Evolutionary conservation across 1,140 invertebrate genomes (phyloP).

Genomic region (Drosophila mayri): DNA sequence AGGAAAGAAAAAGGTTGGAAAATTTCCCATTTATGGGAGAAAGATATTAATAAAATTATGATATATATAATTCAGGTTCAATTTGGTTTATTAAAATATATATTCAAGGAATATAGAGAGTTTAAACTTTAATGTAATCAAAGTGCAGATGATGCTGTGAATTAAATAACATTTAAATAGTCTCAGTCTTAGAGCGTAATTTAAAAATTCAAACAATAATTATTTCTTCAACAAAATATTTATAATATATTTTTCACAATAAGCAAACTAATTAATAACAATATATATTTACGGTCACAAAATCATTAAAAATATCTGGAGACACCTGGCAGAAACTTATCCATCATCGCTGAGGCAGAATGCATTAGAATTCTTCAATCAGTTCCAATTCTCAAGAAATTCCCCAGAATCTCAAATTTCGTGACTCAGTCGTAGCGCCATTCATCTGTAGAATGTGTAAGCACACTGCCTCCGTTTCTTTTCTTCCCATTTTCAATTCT

Average conservation of each 20-base stretch:
- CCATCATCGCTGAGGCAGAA: neutral
- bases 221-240: too few relatives aligned
- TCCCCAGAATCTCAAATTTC: conserved; percentile 35
- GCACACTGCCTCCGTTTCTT: conserved; percentile 3
- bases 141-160: too few relatives aligned
- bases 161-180: too few relatives aligned
- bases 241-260: too few relatives aligned
- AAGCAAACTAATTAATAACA: neutral
- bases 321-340: too few relatives aligned
- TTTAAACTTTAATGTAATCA: too few relatives aligned
- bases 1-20: neutral
- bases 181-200: too few relatives aligned
- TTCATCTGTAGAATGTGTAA: conserved; percentile 25
- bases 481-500: conserved; percentile 4
- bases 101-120: neutral
- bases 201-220: too few relatives aligned
- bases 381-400: conserved; percentile 51
- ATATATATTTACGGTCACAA: neutral
- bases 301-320: neutral
- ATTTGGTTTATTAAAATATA: neutral
- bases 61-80: neutral
- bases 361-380: conserved; percentile 8
- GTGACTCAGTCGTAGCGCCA: conserved; percentile 52
- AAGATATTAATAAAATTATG: conserved; percentile 2
- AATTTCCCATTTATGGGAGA: neutral